Evolutionary conservation across 37 sponge, comb jelly and placozoan species (phyloP), one percentile per base, ranked within the genome.

Genomic region (Theonella swinhoei): DNA sequence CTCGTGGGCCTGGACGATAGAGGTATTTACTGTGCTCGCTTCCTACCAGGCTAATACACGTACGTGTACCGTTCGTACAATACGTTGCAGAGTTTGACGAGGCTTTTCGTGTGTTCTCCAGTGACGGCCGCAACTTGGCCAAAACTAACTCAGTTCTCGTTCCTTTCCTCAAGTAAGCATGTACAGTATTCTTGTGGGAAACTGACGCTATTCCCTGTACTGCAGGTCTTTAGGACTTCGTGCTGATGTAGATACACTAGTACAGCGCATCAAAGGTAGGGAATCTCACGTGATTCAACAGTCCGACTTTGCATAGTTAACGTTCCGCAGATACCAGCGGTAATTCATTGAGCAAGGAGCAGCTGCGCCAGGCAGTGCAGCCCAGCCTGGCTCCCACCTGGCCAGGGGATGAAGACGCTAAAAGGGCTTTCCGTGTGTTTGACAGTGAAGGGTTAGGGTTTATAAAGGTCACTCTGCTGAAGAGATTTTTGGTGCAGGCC

Each of bases 381-480:
- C 76, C 68, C 17, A 42, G 5, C 22, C 58, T 80, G 38, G 20
- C 36, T 3, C 26, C 29, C 3, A 35, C 72, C 33, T 91, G 91
- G 91, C 91, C 91, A 8, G 66, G 77, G 28, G 81, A 91, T 64
- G 39, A 33, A 23, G 83, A 86, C 70, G 91, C 82, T 0, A 75
- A 72, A 24, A 82, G 66, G 71, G 91, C 91, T 4, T 91, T 91
- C 58, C 47, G 79, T 20, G 91, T 91, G 74, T 91, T 91, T 86
- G 91, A 91, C 43, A 86, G 81, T 14, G 91, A 91, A 31, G 91
- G 91, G 2, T 32, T 78, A 39, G 82, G 87, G 37, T 91, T 80
- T 64, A 91, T 91, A 24, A 81, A 85, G 74, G 87, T 83, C 60
- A 85, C 74, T 54, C 84, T 86, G 74, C 68, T 91, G 63, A 91